These are phyloP conservation scores for Rhea americana DNA, from an alignment of 2,113 vertebrate genomes.

Conservation along the genomic window DNA sequence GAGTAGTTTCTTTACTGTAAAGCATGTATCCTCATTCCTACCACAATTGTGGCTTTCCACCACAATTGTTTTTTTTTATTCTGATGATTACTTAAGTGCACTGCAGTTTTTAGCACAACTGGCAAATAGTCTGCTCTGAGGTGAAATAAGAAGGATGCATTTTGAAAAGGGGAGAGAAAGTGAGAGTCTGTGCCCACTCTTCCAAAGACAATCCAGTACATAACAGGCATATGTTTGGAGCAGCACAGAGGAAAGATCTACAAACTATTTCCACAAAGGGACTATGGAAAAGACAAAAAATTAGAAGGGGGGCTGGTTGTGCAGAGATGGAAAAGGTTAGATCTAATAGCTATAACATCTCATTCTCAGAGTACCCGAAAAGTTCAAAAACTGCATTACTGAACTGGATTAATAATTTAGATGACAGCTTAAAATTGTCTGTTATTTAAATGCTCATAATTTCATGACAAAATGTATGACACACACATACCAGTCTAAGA, in stretches of 20 bases:
- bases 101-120: constrained; percentile 3
- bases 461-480: neutral
- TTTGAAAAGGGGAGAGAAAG: neutral
- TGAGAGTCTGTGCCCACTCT: neutral
- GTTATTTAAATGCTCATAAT: neutral
- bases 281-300: neutral
- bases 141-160: neutral
- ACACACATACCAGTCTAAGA: neutral
- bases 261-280: neutral
- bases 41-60: neutral
- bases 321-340: neutral
- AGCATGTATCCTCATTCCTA: neutral
- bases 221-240: neutral
- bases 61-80: neutral
- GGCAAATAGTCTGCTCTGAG: neutral
- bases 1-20: neutral
- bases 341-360: neutral
- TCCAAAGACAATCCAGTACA: neutral
- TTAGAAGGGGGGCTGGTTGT: neutral
- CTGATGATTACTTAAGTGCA: neutral
- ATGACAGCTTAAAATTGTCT: neutral
- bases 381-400: neutral
- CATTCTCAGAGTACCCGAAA: neutral
- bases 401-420: neutral
- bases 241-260: neutral